Evolutionary conservation across 2,888 invertebrate species (phyloP).

Genomic region (Leptinotarsa haldemani): DNA sequence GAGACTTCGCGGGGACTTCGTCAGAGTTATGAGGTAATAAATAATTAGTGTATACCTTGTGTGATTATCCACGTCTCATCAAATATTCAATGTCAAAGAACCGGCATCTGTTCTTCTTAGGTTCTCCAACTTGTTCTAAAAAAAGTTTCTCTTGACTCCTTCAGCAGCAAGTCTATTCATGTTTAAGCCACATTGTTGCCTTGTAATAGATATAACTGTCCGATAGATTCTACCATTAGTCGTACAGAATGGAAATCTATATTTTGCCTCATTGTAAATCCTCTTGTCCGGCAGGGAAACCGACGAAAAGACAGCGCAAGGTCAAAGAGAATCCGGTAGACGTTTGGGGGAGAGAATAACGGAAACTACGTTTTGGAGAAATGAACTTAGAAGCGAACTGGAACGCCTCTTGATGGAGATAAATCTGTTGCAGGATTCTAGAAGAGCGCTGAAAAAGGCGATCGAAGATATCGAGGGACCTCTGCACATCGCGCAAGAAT

Average conservation of each 20-base stretch:
- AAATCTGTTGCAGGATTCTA: slow-evolving; percentile 76
- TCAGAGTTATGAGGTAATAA: slow-evolving; percentile 74
- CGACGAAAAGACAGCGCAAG: slow-evolving; percentile 80
- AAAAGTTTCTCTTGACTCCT: too few species aligned
- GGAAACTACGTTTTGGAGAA: slow-evolving; percentile 93
- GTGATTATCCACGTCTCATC: too few species aligned
- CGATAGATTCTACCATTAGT: too few species aligned
- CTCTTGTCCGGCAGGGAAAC: slow-evolving; percentile 69
- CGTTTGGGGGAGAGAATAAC: slow-evolving; percentile 91
- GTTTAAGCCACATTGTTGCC: too few species aligned
- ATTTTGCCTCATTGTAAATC: too few species aligned
- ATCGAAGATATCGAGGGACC: slow-evolving; percentile 88
- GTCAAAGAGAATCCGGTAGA: slow-evolving; percentile 87
- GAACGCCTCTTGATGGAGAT: slow-evolving; percentile 87
- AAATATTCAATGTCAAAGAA: too few species aligned
- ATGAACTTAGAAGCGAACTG: slow-evolving; percentile 87
- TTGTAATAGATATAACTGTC: too few species aligned
- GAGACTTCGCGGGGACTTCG: slow-evolving; percentile 81
- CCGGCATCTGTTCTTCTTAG: too few species aligned
- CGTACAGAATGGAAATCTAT: too few species aligned
- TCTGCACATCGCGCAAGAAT: slow-evolving; percentile 92
- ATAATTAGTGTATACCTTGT: too few species aligned
- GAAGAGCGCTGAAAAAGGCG: slow-evolving; percentile 79
- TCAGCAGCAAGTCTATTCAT: too few species aligned
- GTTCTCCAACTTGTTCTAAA: too few species aligned